Conservation (phyloP, 2,113 vertebrate species). For the Myocastor coypus region DNA sequence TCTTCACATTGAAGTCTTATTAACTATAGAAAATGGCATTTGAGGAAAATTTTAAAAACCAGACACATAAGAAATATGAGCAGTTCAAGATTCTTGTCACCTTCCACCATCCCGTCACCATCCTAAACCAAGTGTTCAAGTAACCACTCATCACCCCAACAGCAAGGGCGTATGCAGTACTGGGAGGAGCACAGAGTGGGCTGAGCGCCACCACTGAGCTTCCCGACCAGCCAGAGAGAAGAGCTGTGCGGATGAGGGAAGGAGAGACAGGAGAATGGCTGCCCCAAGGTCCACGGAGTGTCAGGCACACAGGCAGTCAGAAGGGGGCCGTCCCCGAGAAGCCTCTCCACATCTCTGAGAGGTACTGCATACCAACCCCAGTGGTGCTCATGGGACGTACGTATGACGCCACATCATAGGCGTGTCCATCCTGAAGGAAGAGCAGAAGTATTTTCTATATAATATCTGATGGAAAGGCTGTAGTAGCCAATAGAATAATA, state of each 20-base stretch:
- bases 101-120: neutral
- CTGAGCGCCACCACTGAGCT: neutral
- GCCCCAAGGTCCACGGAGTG: neutral
- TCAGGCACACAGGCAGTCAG: neutral
- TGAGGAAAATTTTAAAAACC: neutral
- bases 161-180: neutral
- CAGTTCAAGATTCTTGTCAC: neutral
- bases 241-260: neutral
- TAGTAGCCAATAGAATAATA: neutral
- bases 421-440: neutral
- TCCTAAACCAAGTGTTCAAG: neutral
- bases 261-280: neutral
- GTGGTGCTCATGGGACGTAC: neutral
- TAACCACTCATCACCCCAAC: neutral
- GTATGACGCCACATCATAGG: neutral
- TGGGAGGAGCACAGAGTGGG: neutral
- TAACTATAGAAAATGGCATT: neutral
- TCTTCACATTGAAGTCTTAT: neutral
- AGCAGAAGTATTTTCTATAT: neutral
- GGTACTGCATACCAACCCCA: neutral
- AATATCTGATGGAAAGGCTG: neutral
- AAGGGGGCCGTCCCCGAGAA: neutral
- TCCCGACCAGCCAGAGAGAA: neutral
- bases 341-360: neutral
- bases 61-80: neutral